Evolutionary conservation across 2,797 vertebrate genomes (phyloP).

Genomic region (Fistularia commersonii): DNA sequence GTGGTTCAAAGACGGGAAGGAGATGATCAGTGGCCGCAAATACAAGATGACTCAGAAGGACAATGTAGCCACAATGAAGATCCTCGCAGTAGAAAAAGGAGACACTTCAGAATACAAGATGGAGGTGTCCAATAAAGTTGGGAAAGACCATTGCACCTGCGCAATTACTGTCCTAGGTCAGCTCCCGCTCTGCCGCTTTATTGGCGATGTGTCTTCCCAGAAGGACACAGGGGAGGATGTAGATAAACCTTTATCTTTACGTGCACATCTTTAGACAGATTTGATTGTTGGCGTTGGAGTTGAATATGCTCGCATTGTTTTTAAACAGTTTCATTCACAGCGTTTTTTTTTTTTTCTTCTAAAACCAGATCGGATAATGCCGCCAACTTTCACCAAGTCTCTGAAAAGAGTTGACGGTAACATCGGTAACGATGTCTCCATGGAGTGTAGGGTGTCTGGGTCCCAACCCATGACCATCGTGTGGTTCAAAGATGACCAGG

Average conservation of each 20-base stretch:
- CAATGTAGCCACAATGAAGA: slow-evolving; percentile 87
- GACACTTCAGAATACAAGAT: slow-evolving; percentile 93
- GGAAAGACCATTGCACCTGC: slow-evolving; percentile 88
- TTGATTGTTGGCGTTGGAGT: background rate
- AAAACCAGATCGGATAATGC: slow-evolving; percentile 93
- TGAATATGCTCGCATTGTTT: background rate
- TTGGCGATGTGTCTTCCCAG: too few species aligned
- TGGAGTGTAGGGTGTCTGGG: slow-evolving; percentile 94
- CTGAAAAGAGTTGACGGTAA: slow-evolving; percentile 89
- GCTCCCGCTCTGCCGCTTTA: slow-evolving; percentile 47
- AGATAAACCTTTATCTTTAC: too few species aligned
- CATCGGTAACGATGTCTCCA: slow-evolving; percentile 72
- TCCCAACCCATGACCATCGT: slow-evolving; percentile 91
- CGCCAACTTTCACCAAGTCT: slow-evolving; percentile 91
- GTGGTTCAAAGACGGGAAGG: slow-evolving; percentile 92
- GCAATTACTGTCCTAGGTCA: slow-evolving; percentile 91
- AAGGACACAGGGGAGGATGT: too few species aligned
- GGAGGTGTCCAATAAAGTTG: slow-evolving; percentile 95
- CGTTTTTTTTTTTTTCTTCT: slow-evolving; percentile 50
- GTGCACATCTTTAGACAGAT: too few species aligned
- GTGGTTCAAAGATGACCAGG: slow-evolving; percentile 93
- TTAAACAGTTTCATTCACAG: background rate
- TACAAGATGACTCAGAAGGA: slow-evolving; percentile 94
- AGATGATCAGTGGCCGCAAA: slow-evolving; percentile 89
- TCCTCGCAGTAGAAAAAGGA: slow-evolving; percentile 85